These are phyloP conservation scores for Silurus aristotelis DNA, from an alignment of 2,797 vertebrate genomes.

Conservation along the genomic window DNA sequence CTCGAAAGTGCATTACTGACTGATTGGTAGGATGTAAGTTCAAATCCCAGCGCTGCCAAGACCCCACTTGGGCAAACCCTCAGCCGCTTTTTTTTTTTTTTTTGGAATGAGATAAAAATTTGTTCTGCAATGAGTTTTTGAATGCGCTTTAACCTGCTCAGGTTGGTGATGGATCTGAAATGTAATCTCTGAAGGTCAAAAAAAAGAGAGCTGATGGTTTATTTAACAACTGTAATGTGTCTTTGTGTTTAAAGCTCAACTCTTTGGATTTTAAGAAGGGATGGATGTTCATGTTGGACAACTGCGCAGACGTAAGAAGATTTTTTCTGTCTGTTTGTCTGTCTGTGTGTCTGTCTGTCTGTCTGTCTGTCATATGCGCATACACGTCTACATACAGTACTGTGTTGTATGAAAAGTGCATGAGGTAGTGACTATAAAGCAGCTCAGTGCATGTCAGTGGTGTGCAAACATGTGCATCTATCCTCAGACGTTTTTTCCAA, in stretches of 20 bases:
- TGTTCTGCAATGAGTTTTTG: background rate
- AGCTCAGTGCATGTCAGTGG: no score
- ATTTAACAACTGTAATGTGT: conserved; percentile 14
- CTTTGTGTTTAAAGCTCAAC: conserved; percentile 74
- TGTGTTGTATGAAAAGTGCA: no score
- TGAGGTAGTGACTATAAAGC: no score
- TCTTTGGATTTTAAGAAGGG: conserved; percentile 86
- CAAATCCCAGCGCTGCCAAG: background rate
- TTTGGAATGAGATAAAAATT: background rate
- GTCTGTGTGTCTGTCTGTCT: no score
- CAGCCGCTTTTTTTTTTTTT: background rate
- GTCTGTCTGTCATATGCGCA: no score
- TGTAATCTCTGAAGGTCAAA: no score
- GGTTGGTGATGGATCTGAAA: background rate
- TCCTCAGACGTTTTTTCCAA: no score
- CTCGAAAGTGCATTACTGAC: no score
- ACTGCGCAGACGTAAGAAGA: conserved; percentile 83
- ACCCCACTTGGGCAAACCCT: no score
- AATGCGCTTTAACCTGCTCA: background rate
- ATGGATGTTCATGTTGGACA: conserved; percentile 92
- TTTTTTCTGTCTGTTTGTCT: background rate
- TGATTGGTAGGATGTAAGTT: background rate
- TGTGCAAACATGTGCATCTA: no score
- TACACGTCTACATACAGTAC: no score
- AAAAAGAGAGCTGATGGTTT: background rate